Percentiles rank a stretch among this genome's conserved stretches.
These are phyloP conservation scores for Terebella lapidaria DNA, from an alignment of 2,888 invertebrate species.

Conservation along the genomic window DNA sequence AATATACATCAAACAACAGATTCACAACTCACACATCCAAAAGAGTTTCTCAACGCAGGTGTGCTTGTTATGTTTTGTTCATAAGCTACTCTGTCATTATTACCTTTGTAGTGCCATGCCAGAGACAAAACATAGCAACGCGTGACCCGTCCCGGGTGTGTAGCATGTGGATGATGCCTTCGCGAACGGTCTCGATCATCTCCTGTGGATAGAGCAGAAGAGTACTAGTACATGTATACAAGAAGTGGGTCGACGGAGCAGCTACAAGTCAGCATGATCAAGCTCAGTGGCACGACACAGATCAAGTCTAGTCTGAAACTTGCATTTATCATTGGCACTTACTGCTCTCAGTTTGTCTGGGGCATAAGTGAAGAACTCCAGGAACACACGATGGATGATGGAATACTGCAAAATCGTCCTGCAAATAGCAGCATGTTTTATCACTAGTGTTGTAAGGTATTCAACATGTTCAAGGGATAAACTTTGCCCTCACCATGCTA, in stretches of 20 bases:
- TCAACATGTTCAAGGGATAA: no score
- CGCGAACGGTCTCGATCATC: constrained; percentile 68
- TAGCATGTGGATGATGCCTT: constrained; percentile 64
- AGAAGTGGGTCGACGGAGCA: background rate
- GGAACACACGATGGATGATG: constrained; percentile 74
- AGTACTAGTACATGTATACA: no score
- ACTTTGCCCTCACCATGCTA: no score
- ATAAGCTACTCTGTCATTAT: constrained; percentile 1
- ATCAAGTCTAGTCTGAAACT: background rate
- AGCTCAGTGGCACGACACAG: background rate
- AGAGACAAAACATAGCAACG: constrained; percentile 77
- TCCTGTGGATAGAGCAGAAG: constrained; percentile 62
- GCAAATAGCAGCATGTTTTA: no score
- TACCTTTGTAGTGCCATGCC: constrained; percentile 67
- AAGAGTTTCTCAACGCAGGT: background rate
- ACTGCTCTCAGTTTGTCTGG: constrained; percentile 42
- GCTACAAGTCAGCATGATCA: background rate
- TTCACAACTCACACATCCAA: background rate
- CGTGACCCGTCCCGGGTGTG: constrained; percentile 79
- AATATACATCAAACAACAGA: constrained; percentile 4
- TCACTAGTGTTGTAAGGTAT: no score
- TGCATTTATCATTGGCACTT: no score
- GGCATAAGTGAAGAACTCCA: constrained; percentile 75
- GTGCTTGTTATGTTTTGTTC: background rate
- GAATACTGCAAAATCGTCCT: constrained; percentile 49